Evolutionary conservation across 2,888 invertebrate species (phyloP).

Genomic region (Creontiades dilutus): DNA sequence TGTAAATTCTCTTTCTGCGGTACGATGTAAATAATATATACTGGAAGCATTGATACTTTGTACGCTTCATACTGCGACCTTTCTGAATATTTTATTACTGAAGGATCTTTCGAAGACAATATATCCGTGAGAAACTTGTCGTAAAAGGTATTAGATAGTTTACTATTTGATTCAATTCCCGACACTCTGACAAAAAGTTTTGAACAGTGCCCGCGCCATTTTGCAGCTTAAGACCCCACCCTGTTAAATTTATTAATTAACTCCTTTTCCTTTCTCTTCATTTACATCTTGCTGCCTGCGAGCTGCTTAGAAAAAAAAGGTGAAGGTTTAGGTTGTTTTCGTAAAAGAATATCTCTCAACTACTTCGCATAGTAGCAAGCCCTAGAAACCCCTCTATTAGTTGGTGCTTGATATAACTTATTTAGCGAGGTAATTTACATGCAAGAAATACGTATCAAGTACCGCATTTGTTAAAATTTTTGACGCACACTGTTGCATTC

Average conservation of each 20-base stretch:
- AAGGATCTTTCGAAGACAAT: no score
- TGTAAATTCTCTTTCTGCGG: no score
- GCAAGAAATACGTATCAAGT: background rate
- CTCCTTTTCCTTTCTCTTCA: background rate
- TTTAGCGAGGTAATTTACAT: slow-evolving; percentile 16
- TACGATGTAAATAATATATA: no score
- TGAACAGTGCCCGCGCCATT: background rate
- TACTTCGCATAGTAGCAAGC: slow-evolving; percentile 17
- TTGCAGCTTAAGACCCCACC: slow-evolving; percentile 38
- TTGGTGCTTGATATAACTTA: slow-evolving; percentile 1
- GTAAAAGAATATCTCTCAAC: background rate
- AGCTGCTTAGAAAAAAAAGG: slow-evolving; percentile 10
- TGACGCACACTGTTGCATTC: background rate
- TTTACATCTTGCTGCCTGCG: slow-evolving; percentile 10
- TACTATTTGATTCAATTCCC: no score
- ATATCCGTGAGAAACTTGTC: no score
- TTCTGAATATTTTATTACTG: no score
- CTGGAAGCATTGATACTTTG: no score
- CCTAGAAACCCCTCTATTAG: background rate
- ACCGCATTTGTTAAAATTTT: background rate
- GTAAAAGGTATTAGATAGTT: no score
- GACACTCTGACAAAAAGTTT: no score
- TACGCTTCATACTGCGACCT: no score
- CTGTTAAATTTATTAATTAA: slow-evolving; percentile 3
- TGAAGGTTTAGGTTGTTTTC: background rate